Base-by-base conservation (phyloP, 2,888 invertebrate species). In the Penaeus monodon region DNA sequence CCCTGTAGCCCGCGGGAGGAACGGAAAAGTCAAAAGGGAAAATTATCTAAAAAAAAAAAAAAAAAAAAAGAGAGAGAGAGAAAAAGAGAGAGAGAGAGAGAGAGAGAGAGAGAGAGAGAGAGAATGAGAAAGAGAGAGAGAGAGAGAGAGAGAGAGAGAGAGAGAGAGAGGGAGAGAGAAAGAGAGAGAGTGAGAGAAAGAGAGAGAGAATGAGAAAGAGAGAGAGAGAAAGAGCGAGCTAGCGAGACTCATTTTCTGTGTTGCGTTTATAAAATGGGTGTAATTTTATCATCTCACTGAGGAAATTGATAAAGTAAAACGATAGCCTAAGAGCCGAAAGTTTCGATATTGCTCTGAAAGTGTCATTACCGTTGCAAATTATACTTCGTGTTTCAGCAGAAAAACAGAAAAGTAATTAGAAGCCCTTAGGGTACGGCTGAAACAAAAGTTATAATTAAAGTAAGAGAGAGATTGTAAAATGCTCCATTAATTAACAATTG, bases 391-490 rank as follows among this genome's bases (percentile, higher is more conserved):
- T 81, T 85, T 57, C 85, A 74, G 81, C 85, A 80, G 85, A 85
- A 85, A 85, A 85, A 85, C 85, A 85, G 85, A 80, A 80, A 85
- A 81, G 85, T 85, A 85, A 85, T 85, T 85, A 85, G 74, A 74
- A 80, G 73, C 73, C 85, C 85, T 80, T 76, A 65, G 80, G 85
- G 81, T 85, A 66, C 80, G 80, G 76, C 80, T 79, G 77, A 77
- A 85, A 73, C 85, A 85, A 85, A 85, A 85, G 85, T 85, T 85
- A 85, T 85, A 85, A 85, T 85, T 85, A 85, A 85, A 85, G 85
- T 85, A 85, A 85, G 85, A 85, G 85, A 85, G 85, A 85, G 85
- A 85, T 85, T 85, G 85, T 85, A 85, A 85, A 85, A 85, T 85
- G 85, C 80, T 85, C 81, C 85, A 85, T 85, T 85, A 85, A 85